Base-by-base conservation (phyloP, 2,888 invertebrate species). In the Tineola bisselliella region DNA sequence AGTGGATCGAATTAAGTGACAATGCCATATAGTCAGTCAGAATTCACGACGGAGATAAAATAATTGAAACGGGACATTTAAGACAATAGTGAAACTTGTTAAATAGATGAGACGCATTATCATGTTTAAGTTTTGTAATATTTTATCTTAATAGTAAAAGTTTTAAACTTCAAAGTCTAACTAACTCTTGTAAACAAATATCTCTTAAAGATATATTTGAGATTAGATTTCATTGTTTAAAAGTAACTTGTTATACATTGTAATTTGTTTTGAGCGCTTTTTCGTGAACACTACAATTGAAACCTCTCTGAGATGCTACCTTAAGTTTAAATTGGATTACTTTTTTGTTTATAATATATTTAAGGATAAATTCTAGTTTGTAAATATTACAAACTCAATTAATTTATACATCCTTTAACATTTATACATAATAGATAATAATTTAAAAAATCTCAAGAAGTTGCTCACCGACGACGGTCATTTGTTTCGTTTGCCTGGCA, bases 401-500 rank as follows among this genome's bases (percentile, higher is more conserved):
- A 25, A 25, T 25, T 25, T 25, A 25, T 2, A 25, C 25, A 25
- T 25, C 25, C 6, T 25, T 25, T 25, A 25, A 25, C 6, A 25
- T 25, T n/a, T n/a, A n/a, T n/a, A n/a, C n/a, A n/a, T n/a, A n/a
- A n/a, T n/a, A n/a, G n/a, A n/a, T n/a, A n/a, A n/a, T n/a, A n/a
- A n/a, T n/a, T n/a, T n/a, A n/a, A 31, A 62, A 0, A 44, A 54
- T 11, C 63, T 0, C 6, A 61, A 25, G 3, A 12, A 38, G 10
- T 10, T 4, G 62, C 81, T 81, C 66, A 86, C 87, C 87, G 67
- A 84, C 84, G 66, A 86, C 82, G 64, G 83, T 86, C 87, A 87
- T 86, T 38, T 83, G 84, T 64, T 86, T 86, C 13, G 84, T 81
- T 65, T 82, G 73, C 63, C 84, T 75, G 5, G 79, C 84, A 60